Evolutionary conservation across 1,140 invertebrate genomes (phyloP).

Genomic region (Drosophila baimaii): DNA sequence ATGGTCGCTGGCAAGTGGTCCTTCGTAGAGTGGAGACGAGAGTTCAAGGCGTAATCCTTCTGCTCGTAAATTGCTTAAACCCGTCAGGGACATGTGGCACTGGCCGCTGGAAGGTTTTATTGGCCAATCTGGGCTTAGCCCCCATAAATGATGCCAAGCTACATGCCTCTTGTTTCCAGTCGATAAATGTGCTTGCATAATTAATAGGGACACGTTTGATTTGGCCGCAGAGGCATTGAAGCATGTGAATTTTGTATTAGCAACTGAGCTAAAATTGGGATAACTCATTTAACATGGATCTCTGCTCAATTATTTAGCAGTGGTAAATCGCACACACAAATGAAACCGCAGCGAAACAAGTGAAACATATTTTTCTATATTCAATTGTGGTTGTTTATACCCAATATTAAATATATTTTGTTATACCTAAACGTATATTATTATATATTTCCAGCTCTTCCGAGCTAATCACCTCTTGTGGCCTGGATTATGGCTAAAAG

Average conservation of each 20-base stretch:
- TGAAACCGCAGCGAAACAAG: constrained; percentile 11
- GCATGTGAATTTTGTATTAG: constrained; percentile 13
- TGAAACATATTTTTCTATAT: not conserved
- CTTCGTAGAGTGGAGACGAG: constrained; percentile 9
- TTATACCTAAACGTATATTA: not conserved
- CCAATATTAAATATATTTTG: not conserved
- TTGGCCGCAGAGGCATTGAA: constrained; percentile 27
- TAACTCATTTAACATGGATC: constrained; percentile 20
- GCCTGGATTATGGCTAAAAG: not conserved
- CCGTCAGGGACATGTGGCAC: constrained; percentile 37
- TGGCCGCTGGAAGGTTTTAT: constrained; percentile 13
- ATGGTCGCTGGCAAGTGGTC: constrained; percentile 40
- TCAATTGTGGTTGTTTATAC: not conserved
- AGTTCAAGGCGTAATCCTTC: constrained; percentile 43
- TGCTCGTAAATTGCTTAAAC: constrained; percentile 52
- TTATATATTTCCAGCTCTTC: too few species aligned
- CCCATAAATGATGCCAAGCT: not conserved
- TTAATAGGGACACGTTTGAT: constrained; percentile 40
- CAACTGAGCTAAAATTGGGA: constrained; percentile 13
- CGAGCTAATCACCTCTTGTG: not conserved
- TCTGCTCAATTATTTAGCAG: constrained; percentile 25
- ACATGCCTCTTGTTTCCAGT: constrained; percentile 9
- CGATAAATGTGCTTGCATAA: constrained; percentile 40
- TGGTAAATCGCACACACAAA: not conserved
- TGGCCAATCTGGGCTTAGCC: constrained; percentile 3